Conservation (phyloP, 2,888 invertebrate species). For the Lysandra coridon region DNA sequence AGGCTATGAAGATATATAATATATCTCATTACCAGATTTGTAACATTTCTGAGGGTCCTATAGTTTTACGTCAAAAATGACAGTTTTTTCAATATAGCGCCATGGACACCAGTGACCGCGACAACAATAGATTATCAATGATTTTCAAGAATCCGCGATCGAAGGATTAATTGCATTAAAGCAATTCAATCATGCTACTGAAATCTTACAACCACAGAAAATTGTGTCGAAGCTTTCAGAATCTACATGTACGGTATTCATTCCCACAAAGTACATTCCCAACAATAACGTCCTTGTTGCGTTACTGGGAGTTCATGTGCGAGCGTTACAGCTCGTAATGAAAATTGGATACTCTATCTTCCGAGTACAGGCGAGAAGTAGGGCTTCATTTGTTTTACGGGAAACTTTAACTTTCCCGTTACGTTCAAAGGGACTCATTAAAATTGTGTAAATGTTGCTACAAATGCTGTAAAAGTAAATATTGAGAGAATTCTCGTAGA, state of each 20-base stretch:
- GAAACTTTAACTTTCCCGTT: slow-evolving; percentile 5
- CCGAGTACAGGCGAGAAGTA: slow-evolving; percentile 1
- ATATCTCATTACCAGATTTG: too few relatives aligned
- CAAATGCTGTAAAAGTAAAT: not conserved
- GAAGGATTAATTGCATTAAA: not conserved
- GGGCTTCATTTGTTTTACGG: not conserved
- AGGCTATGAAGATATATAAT: too few relatives aligned
- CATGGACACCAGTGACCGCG: too few relatives aligned
- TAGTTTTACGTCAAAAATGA: too few relatives aligned
- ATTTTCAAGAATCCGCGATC: too few relatives aligned
- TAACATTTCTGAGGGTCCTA: too few relatives aligned
- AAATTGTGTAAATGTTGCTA: not conserved
- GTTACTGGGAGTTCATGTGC: slow-evolving; percentile 8
- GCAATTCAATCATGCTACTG: not conserved
- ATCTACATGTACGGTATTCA: not conserved
- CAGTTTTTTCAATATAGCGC: too few relatives aligned
- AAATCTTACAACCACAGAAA: not conserved
- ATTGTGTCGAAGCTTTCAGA: not conserved
- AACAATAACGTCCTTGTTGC: slow-evolving; percentile 11
- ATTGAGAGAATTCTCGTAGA: too few relatives aligned
- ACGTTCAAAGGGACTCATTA: not conserved
- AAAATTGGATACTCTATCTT: slow-evolving; percentile 26
- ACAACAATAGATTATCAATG: too few relatives aligned
- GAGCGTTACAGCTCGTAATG: slow-evolving; percentile 16
- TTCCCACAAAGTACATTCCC: not conserved